Base-by-base conservation (phyloP, 2,797 vertebrate species). In the Sebastes alutus region DNA sequence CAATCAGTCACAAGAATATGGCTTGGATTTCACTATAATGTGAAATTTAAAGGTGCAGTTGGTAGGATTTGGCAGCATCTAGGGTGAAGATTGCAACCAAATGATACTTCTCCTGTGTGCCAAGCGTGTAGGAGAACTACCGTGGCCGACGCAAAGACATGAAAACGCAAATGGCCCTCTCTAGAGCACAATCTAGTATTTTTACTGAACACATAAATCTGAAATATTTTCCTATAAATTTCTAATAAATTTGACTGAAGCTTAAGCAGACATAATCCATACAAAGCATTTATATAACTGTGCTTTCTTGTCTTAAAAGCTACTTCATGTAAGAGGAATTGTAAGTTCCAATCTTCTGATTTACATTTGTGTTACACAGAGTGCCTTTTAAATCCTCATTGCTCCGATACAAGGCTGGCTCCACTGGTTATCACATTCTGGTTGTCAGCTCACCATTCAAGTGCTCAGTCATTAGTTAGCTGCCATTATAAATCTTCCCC, bases 401-500 rank as follows among this genome's bases (percentile, higher is more conserved):
- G 54, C 56, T 42, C 65, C 62, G 2, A 20, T 18, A 0, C 1
- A 1, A 32, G 4, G 0, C 75, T 46, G 22, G 32, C 1, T 64
- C 9, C 12, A 1, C 67, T 73, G 55, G 54, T 82, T 72, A 67
- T 79, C 65, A 30, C 72, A 32, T 10, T 11, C 1, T 14, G 55
- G 9, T 70, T 32, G 55, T 89, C 86, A 77, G 81, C 69, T 79
- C 72, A 74, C 76, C 75, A 49, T 77, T 85, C 68, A 65, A 75
- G 75, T 69, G 84, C 69, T 78, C 70, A 30, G 77, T 86, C 86
- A 86, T 93, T 91, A 92, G 82, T 78, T 59, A 38, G 77, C 89
- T 90, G 87, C 84, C 85, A 54, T 88, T 93, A 87, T 93, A 92
- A 91, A 91, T 93, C 91, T 89, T 79, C 77, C 55, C 59, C 7